phyloP scores from a whole-genome alignment of 2,113 vertebrate genomes.

The Coptodon bakossiorum region DNA sequence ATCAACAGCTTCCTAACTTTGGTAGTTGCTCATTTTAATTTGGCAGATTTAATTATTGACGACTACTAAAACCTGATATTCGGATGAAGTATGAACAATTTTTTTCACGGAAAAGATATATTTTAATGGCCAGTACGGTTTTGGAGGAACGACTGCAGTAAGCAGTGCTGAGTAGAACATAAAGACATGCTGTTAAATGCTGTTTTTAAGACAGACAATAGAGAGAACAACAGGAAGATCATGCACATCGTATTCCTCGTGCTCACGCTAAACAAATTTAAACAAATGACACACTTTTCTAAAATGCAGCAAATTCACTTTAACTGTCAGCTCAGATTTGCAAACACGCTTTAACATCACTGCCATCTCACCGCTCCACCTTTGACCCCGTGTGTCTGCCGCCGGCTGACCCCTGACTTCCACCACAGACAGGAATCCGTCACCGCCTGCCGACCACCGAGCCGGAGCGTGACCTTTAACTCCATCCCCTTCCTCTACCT shows the following conservation, averaged over 20 bases:
- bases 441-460: background rate
- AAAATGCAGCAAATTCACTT: background rate
- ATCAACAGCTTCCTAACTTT: background rate
- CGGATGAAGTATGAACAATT: background rate
- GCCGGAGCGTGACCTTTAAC: background rate
- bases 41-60: background rate
- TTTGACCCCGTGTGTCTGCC: constrained; percentile 11
- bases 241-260: background rate
- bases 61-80: background rate
- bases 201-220: background rate
- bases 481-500: constrained; percentile 13
- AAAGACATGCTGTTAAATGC: background rate
- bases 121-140: background rate
- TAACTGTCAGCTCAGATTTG: background rate
- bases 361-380: background rate
- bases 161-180: background rate
- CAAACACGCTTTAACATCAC: background rate
- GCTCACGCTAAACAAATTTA: background rate
- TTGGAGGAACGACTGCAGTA: background rate
- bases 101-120: background rate
- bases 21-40: background rate
- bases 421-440: constrained; percentile 36
- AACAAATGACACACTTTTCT: background rate
- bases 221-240: background rate
- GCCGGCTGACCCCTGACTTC: constrained; percentile 13